Percentiles rank a stretch among this genome's conserved stretches.
Evolutionary conservation across 2,888 invertebrate genomes (phyloP).

Genomic region (Folsomia candida): DNA sequence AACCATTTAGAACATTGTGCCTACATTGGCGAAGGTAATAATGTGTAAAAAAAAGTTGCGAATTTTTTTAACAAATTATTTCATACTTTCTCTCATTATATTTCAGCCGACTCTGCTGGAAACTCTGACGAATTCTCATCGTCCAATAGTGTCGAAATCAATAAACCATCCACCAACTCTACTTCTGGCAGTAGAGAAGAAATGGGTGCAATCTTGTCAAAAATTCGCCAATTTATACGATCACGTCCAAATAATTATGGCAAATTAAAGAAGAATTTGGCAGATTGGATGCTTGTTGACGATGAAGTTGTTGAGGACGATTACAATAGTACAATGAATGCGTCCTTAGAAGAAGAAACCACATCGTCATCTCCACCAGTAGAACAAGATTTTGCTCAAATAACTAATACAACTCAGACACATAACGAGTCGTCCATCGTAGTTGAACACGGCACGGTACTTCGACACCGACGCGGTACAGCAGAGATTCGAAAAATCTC

Average conservation of each 20-base stretch:
- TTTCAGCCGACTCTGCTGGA: conserved; percentile 65
- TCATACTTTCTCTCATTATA: no score
- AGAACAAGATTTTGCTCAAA: no score
- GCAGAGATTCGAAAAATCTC: conserved; percentile 36
- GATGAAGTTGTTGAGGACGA: no score
- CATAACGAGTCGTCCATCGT: not conserved
- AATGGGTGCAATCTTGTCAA: conserved; percentile 38
- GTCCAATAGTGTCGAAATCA: conserved; percentile 38
- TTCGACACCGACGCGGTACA: conserved; percentile 13
- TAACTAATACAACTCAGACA: not conserved
- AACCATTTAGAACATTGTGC: conserved; percentile 75
- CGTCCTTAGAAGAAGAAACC: not conserved
- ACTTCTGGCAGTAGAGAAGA: conserved; percentile 31
- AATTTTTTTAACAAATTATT: no score
- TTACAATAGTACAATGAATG: not conserved
- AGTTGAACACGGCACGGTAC: conserved; percentile 23
- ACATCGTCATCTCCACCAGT: no score
- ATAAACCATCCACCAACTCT: not conserved
- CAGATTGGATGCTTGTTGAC: conserved; percentile 39
- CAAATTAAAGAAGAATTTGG: conserved; percentile 39
- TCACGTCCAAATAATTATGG: conserved; percentile 39
- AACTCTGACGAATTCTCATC: conserved; percentile 64
- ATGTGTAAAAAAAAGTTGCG: not conserved
- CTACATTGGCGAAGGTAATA: conserved; percentile 70
- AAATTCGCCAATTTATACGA: conserved; percentile 44